These are phyloP conservation scores for Argynnis bischoffii DNA, from an alignment of 2,888 invertebrate species.

Conservation along the genomic window DNA sequence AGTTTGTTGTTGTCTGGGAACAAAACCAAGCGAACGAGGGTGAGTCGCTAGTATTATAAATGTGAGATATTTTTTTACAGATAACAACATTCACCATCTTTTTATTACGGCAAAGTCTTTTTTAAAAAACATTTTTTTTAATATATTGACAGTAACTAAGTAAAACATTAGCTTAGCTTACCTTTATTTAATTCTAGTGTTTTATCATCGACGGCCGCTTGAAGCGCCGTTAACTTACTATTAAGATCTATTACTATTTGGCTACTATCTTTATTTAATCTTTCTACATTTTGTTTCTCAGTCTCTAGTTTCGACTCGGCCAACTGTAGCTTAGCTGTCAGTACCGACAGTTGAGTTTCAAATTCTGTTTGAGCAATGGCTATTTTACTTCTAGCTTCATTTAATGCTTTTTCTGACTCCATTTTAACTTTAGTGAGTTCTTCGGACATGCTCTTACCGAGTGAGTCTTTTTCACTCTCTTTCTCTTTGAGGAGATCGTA, in stretches of 20 bases:
- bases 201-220: conserved; percentile 77
- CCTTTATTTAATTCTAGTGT: conserved; percentile 78
- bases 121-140: too few species aligned
- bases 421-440: conserved; percentile 68
- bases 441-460: conserved; percentile 77
- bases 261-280: conserved; percentile 73
- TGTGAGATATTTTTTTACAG: too few species aligned
- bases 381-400: conserved; percentile 83
- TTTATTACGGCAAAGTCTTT: too few species aligned
- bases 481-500: conserved; percentile 78
- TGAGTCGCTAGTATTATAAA: too few species aligned
- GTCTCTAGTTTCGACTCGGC: conserved; percentile 76
- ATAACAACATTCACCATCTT: too few species aligned
- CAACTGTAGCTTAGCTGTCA: conserved; percentile 78
- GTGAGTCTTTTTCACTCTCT: conserved; percentile 76
- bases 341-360: conserved; percentile 81
- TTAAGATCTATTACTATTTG: conserved; percentile 76
- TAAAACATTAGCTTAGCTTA: conserved; percentile 44
- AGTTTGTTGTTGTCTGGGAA: too few species aligned
- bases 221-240: conserved; percentile 70
- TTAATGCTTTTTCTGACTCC: conserved; percentile 79
- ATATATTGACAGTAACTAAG: conserved; percentile 19
- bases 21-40: too few species aligned
- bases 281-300: conserved; percentile 75
- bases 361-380: conserved; percentile 85